Conservation (phyloP, 2,113 vertebrate species). For the Piprites chloris region DNA sequence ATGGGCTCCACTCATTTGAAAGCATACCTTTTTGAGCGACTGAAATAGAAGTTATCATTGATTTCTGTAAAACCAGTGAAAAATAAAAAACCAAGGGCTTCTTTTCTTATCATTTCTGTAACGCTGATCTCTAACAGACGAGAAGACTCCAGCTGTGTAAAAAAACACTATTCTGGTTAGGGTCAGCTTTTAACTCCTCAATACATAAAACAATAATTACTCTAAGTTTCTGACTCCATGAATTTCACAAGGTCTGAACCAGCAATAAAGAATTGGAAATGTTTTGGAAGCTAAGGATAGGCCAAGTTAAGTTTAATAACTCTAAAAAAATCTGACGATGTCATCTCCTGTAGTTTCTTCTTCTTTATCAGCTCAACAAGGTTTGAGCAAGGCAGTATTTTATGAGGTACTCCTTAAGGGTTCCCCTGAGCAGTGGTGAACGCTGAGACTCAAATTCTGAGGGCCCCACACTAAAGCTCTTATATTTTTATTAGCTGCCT, state of each 20-base stretch:
- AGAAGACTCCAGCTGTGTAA: background rate
- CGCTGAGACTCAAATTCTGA: background rate
- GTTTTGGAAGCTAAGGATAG: background rate
- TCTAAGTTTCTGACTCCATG: background rate
- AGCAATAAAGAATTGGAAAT: background rate
- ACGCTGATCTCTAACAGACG: background rate
- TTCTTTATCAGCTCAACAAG: background rate
- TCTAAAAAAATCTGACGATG: background rate
- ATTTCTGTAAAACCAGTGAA: background rate
- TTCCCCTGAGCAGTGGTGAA: background rate
- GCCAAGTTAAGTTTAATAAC: background rate
- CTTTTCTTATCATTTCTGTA: background rate
- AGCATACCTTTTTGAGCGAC: background rate
- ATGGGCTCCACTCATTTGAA: background rate
- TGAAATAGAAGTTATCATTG: background rate
- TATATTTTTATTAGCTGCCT: background rate
- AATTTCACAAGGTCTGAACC: background rate
- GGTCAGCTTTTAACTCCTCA: conserved; percentile 17
- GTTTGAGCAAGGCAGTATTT: background rate
- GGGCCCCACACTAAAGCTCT: background rate
- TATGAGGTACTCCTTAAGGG: background rate
- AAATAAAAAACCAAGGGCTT: background rate
- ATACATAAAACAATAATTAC: background rate
- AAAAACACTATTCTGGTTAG: background rate
- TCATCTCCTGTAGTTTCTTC: background rate